Evolutionary conservation across 2,888 invertebrate genomes (phyloP).

Genomic region (Drosophila ochracea): DNA sequence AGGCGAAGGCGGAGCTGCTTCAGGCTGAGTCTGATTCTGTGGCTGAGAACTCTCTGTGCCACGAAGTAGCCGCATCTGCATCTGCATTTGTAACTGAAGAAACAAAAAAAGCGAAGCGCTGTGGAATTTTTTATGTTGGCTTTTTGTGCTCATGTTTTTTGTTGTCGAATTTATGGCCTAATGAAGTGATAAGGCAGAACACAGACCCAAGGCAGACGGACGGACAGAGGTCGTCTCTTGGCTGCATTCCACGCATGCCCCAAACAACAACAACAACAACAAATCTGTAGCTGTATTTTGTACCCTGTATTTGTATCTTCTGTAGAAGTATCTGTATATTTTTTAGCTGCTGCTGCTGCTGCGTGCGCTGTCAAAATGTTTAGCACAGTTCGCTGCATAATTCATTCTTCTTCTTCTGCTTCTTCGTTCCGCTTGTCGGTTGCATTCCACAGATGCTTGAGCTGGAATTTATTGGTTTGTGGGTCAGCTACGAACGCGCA

Average conservation of each 20-base stretch:
- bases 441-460: constrained; percentile 72
- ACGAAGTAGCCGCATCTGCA: constrained; percentile 18
- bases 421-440: constrained; percentile 23
- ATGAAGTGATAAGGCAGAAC: constrained; percentile 72
- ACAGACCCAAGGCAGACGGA: background rate
- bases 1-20: constrained; percentile 23
- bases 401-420: constrained; percentile 52
- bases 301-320: constrained; percentile 26
- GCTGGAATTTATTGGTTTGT: constrained; percentile 82
- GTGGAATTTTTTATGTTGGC: constrained; percentile 69
- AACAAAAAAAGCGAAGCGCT: constrained; percentile 27
- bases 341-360: constrained; percentile 25
- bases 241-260: constrained; percentile 75
- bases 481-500: constrained; percentile 65
- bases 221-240: constrained; percentile 63
- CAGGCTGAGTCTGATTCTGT: constrained; percentile 23
- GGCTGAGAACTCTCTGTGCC: constrained; percentile 26
- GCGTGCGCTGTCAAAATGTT: constrained; percentile 80
- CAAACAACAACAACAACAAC: constrained; percentile 18
- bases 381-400: constrained; percentile 70
- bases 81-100: constrained; percentile 74
- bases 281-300: constrained; percentile 30
- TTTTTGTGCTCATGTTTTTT: constrained; percentile 67
- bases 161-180: constrained; percentile 73
- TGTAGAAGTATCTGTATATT: constrained; percentile 24